Evolutionary conservation across 2,797 vertebrate species (phyloP).

Genomic region (Salmo trutta): DNA sequence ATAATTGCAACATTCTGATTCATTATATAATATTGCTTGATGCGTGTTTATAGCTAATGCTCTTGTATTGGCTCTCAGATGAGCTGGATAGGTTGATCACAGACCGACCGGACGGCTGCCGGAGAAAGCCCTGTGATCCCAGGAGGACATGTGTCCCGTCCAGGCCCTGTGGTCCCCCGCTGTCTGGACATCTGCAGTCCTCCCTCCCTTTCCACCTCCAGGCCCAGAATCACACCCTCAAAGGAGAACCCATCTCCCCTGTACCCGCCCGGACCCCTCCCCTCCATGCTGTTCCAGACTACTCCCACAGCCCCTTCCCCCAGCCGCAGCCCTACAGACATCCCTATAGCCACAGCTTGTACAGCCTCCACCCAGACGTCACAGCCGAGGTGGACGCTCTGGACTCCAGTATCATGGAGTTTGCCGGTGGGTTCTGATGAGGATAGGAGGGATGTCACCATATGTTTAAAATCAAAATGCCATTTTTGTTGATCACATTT

Average conservation of each 20-base stretch:
- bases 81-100: constrained; percentile 88
- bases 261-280: constrained; percentile 81
- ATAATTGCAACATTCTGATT: too few species aligned
- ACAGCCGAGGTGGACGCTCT: constrained; percentile 80
- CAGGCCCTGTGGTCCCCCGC: constrained; percentile 52
- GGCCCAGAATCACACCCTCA: constrained; percentile 63
- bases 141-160: constrained; percentile 56
- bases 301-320: constrained; percentile 68
- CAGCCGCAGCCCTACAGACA: constrained; percentile 53
- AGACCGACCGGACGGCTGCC: constrained; percentile 81
- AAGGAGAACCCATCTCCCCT: constrained; percentile 72
- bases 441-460: background rate
- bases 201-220: constrained; percentile 67
- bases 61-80: constrained; percentile 63
- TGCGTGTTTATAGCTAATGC: background rate
- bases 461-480: background rate
- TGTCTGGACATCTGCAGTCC: constrained; percentile 62
- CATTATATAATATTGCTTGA: background rate
- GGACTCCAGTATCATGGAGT: constrained; percentile 87
- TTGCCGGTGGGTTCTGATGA: constrained; percentile 69
- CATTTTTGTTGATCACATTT: background rate
- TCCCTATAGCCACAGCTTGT: constrained; percentile 64
- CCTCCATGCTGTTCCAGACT: constrained; percentile 66
- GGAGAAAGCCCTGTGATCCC: constrained; percentile 65
- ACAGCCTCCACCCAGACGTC: constrained; percentile 67